Percentiles rank a stretch among this genome's conserved stretches.
Conservation (phyloP, 2,113 vertebrate genomes). For the Anser brachyrhynchus region DNA sequence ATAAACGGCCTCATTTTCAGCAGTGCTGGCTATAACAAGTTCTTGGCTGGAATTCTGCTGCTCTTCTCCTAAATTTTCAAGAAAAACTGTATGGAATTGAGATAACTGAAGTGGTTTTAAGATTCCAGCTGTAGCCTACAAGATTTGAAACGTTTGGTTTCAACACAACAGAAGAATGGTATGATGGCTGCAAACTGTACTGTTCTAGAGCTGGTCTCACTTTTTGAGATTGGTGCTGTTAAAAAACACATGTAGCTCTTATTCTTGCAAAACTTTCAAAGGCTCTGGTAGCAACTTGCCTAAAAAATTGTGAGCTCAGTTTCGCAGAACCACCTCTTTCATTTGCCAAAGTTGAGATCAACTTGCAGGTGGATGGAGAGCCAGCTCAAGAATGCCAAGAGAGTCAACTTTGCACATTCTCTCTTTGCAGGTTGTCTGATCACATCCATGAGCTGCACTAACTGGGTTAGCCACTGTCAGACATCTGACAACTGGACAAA, state of each 20-base stretch:
- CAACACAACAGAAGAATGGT: not conserved
- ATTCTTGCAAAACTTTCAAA: not conserved
- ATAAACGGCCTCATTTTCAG: not conserved
- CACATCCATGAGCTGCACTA: not conserved
- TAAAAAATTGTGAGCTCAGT: not conserved
- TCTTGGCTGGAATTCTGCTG: not conserved
- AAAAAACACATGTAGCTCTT: not conserved
- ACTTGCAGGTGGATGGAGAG: not conserved
- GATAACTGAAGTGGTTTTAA: not conserved
- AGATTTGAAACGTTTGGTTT: not conserved
- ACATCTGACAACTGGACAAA: not conserved
- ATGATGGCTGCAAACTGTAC: not conserved
- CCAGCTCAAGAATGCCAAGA: not conserved
- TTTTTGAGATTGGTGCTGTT: not conserved
- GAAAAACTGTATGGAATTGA: not conserved
- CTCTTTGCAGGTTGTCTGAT: not conserved
- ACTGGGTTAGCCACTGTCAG: not conserved
- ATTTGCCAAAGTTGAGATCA: not conserved
- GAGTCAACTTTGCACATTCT: not conserved
- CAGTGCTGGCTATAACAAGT: not conserved
- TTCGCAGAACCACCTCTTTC: not conserved
- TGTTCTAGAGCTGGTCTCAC: not conserved
- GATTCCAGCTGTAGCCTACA: not conserved
- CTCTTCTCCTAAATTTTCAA: not conserved
- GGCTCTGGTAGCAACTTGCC: not conserved